Base-by-base conservation (phyloP, 2,888 invertebrate species). In the Ectobius pallidus region DNA sequence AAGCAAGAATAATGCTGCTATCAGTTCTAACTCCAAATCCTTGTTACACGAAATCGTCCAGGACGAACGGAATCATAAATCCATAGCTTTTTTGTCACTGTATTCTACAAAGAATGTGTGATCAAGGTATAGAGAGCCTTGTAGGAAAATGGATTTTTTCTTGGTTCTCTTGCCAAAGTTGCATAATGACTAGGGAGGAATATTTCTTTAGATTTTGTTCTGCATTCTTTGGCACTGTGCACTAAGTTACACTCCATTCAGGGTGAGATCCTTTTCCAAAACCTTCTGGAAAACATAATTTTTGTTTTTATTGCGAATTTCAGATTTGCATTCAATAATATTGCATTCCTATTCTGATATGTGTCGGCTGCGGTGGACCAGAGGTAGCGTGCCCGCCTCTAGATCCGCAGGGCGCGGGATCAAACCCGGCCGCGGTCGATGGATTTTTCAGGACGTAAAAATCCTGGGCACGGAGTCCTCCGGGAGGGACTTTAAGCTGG, bases 201-300 rank as follows among this genome's bases (percentile, higher is more conserved):
- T 18, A 79, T 78, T 70, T 78, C 77, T 32, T 76, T 79, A 58
- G 80, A 77, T 76, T 79, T 80, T 16, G 80, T 39, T 46, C 79
- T 80, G 68, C 78, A 76, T 76, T 83, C 83, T 55, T 82, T 79
- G 0, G 75, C 73, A 20, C 78, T 77, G 74, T 83, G 82, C 1
- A 81, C 80, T 0, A 80, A 80, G 73, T 82, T 81, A 25, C 78
- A 78, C 72, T 39, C 39, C 39, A 39, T 39, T 14, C 14, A 14
- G 39, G 39, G 6, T 6, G 6, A 14, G 39, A 6, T 14, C 39
- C 14, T 39, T 39, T 39, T 14, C 81, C 80, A 72, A 20, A 77
- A 73, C 9, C 76, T 75, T n/a, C 77, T 70, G 70, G 76, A 69
- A 30, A 77, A 69, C n/a, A 78, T 69, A 30, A 39, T 14, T 39